Base-by-base conservation (phyloP, 2,797 vertebrate species). In the Enteromius treurensis region DNA sequence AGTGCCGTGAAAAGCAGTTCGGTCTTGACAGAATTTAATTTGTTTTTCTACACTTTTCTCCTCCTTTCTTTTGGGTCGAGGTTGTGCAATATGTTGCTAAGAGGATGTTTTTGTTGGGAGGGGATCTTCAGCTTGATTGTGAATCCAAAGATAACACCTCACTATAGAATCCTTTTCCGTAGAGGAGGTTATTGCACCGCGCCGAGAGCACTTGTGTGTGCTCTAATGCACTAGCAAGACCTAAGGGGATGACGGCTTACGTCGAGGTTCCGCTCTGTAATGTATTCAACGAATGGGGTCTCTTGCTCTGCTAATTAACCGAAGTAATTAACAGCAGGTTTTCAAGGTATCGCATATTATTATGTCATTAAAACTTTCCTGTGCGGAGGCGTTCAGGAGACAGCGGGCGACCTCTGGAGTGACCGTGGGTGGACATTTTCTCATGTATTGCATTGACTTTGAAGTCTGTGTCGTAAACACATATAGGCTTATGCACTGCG, bases 1-100 rank as follows among this genome's bases (percentile, higher is more conserved):
- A 84, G 9, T 76, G 88, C 84, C 37, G 60, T 86, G 82, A 88
- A 90, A 89, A 89, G 53, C 86, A 86, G 82, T 88, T 87, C 76
- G 55, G 80, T 84, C 85, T 83, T 83, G 86, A 88, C 86, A 60
- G 85, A 89, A 91, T 89, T 88, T 55, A 90, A 86, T 89, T 89
- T 76, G 60, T 78, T 81, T 55, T 83, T 37, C 70, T 69, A 69
- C 47, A 40, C 78, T 55, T 55, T 79, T 74, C 42, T 26, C 19
- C 32, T 64, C n/a, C 32, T 74, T n/a, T 84, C 58, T 84, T 84
- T 80, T 65, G 62, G 64, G 40, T 34, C 21, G 64, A 70, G 68
- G 77, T 65, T 73, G 53, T 51, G 71, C 47, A 77, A 84, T 71
- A 76, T 74, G 67, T 73, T 67, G 40, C 65, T 67, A 70, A 84